phyloP scores from a whole-genome alignment of 1,140 invertebrate species.

The Palaemon carinicauda region DNA sequence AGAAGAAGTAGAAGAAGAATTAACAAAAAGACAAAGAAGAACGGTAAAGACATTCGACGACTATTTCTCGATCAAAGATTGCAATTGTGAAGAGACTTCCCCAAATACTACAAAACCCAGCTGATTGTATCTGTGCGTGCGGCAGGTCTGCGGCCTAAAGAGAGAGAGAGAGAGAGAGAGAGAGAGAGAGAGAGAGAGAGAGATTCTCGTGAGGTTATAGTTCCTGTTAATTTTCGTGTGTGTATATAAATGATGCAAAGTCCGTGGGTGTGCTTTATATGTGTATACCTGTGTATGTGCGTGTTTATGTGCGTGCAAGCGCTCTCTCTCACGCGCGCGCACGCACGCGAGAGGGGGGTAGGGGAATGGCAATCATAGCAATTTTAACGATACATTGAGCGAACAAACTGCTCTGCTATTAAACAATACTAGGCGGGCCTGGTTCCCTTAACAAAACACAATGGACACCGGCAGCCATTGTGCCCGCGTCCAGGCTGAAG shows the following conservation, averaged over 20 bases:
- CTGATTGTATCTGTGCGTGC: background rate
- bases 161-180: background rate
- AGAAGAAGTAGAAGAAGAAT: background rate
- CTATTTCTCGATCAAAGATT: no score
- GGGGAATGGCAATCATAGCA: no score
- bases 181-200: background rate
- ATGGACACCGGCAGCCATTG: slow-evolving; percentile 13
- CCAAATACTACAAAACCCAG: background rate
- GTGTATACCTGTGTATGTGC: background rate
- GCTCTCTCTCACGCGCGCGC: background rate
- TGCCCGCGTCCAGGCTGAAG: slow-evolving; percentile 16
- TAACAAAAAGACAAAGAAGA: no score
- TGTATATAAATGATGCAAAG: no score
- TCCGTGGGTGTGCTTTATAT: background rate
- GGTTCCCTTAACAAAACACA: slow-evolving; percentile 7
- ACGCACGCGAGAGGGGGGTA: no score
- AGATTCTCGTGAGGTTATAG: background rate
- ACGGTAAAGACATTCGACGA: no score
- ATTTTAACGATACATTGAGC: no score
- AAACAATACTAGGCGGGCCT: slow-evolving; percentile 25
- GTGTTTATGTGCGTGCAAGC: background rate
- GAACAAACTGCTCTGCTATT: background rate
- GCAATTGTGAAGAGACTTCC: no score
- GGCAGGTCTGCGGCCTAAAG: background rate
- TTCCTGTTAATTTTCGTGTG: no score